A percentile compares a stretch with the other conserved stretches of the same genome.
These are phyloP conservation scores for Melinaea marsaeus DNA, from an alignment of 2,888 invertebrate species.

Conservation along the genomic window DNA sequence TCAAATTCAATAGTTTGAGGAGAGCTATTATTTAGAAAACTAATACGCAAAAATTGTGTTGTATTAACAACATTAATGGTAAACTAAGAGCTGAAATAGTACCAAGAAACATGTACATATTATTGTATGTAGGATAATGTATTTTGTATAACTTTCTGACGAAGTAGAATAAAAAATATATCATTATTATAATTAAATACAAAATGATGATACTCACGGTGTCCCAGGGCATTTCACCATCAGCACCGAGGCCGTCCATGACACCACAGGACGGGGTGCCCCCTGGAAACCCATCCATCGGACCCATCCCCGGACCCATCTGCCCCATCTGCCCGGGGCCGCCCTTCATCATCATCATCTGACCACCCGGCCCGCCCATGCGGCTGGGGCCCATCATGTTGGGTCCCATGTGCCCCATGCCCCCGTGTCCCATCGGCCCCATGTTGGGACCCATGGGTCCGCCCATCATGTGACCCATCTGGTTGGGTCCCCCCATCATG, in stretches of 20 bases:
- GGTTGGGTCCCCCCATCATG: constrained; percentile 74
- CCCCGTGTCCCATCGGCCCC: constrained; percentile 68
- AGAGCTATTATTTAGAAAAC: no score
- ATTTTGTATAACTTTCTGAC: no score
- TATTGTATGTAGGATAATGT: no score
- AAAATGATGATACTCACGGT: constrained; percentile 59
- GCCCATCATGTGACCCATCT: constrained; percentile 74
- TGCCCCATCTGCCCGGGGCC: constrained; percentile 70
- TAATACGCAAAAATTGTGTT: no score
- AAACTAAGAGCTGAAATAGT: no score
- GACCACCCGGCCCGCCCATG: constrained; percentile 67
- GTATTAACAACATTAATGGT: no score
- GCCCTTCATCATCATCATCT: constrained; percentile 76
- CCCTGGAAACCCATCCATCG: constrained; percentile 77
- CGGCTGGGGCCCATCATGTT: constrained; percentile 73
- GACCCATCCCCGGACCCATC: constrained; percentile 69
- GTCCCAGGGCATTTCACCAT: constrained; percentile 79
- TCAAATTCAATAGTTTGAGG: no score
- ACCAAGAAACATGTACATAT: no score
- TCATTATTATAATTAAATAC: neutral
- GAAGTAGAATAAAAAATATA: neutral
- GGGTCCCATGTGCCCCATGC: constrained; percentile 73
- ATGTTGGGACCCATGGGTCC: constrained; percentile 72
- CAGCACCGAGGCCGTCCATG: constrained; percentile 79
- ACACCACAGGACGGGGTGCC: constrained; percentile 78